Evolutionary conservation across 1,140 invertebrate species (phyloP).

Genomic region (Daktulosphaira vitifoliae): DNA sequence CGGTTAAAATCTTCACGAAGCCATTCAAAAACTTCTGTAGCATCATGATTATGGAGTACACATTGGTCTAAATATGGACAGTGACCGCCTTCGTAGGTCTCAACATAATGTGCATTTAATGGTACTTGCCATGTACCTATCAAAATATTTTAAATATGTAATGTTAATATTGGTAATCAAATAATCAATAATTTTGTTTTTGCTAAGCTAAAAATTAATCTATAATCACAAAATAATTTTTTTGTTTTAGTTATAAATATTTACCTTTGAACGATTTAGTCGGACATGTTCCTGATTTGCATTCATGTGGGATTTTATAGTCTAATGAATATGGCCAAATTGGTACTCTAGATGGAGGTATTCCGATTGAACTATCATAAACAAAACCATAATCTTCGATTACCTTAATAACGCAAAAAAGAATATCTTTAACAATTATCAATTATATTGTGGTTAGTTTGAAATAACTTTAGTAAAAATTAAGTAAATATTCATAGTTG

Average conservation of each 20-base stretch:
- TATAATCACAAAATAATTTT: too few species aligned
- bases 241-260: too few species aligned
- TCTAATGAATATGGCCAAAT: conserved; percentile 92
- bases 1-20: conserved; percentile 81
- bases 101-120: conserved; percentile 81
- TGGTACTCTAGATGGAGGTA: conserved; percentile 70
- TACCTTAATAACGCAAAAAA: conserved; percentile 48
- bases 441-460: neutral
- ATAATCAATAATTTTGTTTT: too few species aligned
- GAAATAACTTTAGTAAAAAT: neutral
- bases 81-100: conserved; percentile 79
- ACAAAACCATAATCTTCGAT: conserved; percentile 84
- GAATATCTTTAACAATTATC: neutral
- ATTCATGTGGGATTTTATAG: conserved; percentile 84
- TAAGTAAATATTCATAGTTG: too few species aligned
- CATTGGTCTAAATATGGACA: conserved; percentile 90
- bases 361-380: conserved; percentile 83
- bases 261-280: conserved; percentile 79
- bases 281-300: conserved; percentile 83
- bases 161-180: too few species aligned
- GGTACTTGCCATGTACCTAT: conserved; percentile 89
- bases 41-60: conserved; percentile 78
- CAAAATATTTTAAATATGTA: too few species aligned
- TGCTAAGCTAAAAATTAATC: too few species aligned
- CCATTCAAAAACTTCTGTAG: conserved; percentile 81